Base-by-base conservation (phyloP, 2,888 invertebrate species). In the Leptopilina drosophilae region DNA sequence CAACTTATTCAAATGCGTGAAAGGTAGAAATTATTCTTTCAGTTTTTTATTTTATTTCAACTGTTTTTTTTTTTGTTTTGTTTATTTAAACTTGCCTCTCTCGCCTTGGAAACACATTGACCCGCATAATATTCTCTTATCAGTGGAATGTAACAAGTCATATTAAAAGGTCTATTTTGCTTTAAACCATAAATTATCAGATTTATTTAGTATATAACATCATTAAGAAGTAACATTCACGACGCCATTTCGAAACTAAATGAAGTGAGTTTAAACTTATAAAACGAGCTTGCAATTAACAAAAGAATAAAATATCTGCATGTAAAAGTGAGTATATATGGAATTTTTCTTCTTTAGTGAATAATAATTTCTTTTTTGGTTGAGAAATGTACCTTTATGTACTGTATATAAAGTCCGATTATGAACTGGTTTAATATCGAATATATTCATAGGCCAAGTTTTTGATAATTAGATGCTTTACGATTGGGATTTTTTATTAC, bases 101-200 rank as follows among this genome's bases (percentile, higher is more conserved):
- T 69, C 4, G 53, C 26, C 49, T 69, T 26, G 69, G 26, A 53
- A 69, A 69, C 20, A 26, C 26, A 26, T 26, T 69, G 69, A 69
- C 69, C 69, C 69, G 69, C 69, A 69, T 69, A 33, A 15, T 15
- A 69, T 67, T n/a, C 11, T 67, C 53, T 26, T 14, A 49, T 53
- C 49, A 53, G 26, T 20, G 14, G 69, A 49, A 14, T 14, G 49
- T 49, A 49, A 53, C 26, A 14, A 69, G 49, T 69, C 14, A 53
- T 69, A 49, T 53, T 69, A 26, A 53, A 67, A 69, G 20, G 20
- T 53, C n/a, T 69, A 14, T 69, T 49, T 12, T 49, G 53, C 49
- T 46, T 53, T 26, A 8, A 8, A 53, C 69, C 26, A 69, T 53
- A 69, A 69, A 53, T 69, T 69, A 53, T 69, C 33, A 49, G 26